Evolutionary conservation across 2,113 vertebrate species (phyloP).

Genomic region (Leptobrachium ailaonicum): DNA sequence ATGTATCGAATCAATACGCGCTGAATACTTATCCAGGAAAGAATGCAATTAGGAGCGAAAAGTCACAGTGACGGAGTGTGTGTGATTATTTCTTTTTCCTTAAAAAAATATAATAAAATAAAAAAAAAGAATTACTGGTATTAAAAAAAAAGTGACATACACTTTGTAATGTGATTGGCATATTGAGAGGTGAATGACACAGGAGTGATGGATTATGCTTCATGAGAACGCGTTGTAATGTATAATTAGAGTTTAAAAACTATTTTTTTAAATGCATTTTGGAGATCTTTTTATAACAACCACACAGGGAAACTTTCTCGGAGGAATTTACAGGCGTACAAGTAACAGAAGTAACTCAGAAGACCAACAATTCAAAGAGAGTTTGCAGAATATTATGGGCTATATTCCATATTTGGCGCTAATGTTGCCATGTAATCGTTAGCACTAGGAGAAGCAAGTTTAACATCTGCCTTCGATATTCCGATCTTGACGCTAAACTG

Average conservation of each 20-base stretch:
- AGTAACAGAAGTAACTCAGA: background rate
- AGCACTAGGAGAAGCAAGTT: too few relatives aligned
- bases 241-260: slow-evolving; percentile 50
- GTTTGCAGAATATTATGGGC: too few relatives aligned
- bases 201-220: slow-evolving; percentile 40
- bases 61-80: slow-evolving; percentile 19
- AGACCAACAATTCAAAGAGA: background rate
- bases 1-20: slow-evolving; percentile 63
- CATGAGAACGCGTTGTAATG: slow-evolving; percentile 40
- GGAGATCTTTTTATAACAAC: slow-evolving; percentile 47
- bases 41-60: slow-evolving; percentile 29
- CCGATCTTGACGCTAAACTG: too few relatives aligned
- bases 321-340: background rate
- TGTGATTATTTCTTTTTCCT: slow-evolving; percentile 33
- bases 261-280: slow-evolving; percentile 49
- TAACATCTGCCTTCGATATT: too few relatives aligned
- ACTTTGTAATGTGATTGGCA: slow-evolving; percentile 48
- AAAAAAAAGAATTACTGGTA: slow-evolving; percentile 41
- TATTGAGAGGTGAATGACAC: slow-evolving; percentile 50
- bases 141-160: slow-evolving; percentile 45
- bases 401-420: too few relatives aligned
- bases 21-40: slow-evolving; percentile 47
- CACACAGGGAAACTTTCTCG: slow-evolving; percentile 32
- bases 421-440: too few relatives aligned
- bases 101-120: slow-evolving; percentile 20